These are phyloP conservation scores for Oreamnos americanus DNA, from an alignment of 2,113 vertebrate genomes.

Conservation along the genomic window DNA sequence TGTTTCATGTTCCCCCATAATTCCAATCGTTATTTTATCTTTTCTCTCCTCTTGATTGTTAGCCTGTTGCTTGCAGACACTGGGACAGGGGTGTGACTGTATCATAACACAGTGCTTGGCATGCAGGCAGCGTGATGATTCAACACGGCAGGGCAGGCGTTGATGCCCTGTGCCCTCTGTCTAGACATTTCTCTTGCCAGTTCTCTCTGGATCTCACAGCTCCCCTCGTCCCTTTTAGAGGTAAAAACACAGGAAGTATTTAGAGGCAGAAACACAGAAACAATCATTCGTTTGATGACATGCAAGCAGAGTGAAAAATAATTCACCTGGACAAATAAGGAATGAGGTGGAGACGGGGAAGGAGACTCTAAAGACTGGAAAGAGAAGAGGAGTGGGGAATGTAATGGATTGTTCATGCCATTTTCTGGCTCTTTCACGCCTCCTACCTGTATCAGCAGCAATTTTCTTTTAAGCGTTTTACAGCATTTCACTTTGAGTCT, in stretches of 20 bases:
- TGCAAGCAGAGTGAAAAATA: neutral
- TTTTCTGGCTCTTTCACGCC: neutral
- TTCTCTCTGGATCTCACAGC: neutral
- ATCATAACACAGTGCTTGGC: neutral
- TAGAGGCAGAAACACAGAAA: neutral
- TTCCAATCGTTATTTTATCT: neutral
- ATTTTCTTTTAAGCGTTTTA: neutral
- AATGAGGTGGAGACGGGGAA: neutral
- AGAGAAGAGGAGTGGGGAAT: neutral
- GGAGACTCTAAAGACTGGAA: neutral
- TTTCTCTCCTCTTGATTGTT: neutral
- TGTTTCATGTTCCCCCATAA: neutral
- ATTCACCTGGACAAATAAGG: neutral
- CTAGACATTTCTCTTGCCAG: neutral
- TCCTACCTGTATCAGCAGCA: neutral
- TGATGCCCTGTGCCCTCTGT: neutral
- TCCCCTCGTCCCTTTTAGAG: neutral
- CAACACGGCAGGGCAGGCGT: neutral
- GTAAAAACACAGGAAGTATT: neutral
- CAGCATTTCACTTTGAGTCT: slow-evolving; percentile 5
- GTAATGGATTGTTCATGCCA: neutral
- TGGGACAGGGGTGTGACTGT: neutral
- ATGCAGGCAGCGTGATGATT: neutral
- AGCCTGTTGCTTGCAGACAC: neutral
- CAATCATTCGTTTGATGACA: neutral